Conservation (phyloP, 2,797 vertebrate species). For the Loris lydekkerianus region DNA sequence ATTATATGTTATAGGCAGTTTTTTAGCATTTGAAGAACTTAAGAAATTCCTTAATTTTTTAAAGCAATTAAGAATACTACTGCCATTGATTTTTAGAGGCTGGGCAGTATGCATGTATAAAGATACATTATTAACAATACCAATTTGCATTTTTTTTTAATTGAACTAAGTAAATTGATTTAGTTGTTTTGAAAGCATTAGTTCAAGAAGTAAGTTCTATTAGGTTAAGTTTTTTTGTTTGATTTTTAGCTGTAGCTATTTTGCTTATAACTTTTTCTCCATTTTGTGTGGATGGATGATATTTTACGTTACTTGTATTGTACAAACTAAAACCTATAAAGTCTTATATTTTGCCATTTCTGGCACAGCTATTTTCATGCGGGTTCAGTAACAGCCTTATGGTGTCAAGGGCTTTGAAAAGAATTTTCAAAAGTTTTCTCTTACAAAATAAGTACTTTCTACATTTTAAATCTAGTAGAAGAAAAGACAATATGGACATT, state of each 20-base stretch:
- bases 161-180: constrained; percentile 21
- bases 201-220: neutral
- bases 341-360: constrained; percentile 2
- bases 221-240: neutral
- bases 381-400: neutral
- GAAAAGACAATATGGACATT: constrained; percentile 21
- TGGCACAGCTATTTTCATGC: constrained; percentile 27
- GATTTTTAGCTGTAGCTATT: neutral
- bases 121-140: constrained; percentile 26
- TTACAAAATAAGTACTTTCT: constrained; percentile 35
- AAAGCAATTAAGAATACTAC: neutral
- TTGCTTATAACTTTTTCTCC: neutral
- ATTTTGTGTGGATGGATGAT: neutral
- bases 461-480: constrained; percentile 19
- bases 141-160: constrained; percentile 14
- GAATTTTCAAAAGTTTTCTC: constrained; percentile 63
- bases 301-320: neutral
- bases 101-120: neutral
- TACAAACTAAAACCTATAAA: constrained; percentile 7
- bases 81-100: neutral
- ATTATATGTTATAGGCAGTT: neutral
- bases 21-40: constrained; percentile 46
- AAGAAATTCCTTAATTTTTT: neutral
- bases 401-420: constrained; percentile 58
- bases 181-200: constrained; percentile 53